Evolutionary conservation across 2,888 invertebrate genomes (phyloP).

Genomic region (Sinhomidia bicolor): DNA sequence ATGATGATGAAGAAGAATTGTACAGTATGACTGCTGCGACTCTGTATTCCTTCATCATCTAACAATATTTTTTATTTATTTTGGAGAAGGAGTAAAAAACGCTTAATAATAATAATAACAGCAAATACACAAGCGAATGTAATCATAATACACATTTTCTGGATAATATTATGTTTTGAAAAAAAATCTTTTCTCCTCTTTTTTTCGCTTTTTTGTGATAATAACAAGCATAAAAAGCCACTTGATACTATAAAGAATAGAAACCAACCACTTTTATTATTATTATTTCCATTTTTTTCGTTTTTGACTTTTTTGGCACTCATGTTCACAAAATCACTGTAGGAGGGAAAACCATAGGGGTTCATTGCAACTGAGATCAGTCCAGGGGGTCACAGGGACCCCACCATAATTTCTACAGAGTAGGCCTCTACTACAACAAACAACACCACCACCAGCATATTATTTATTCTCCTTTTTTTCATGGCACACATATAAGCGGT

Average conservation of each 20-base stretch:
- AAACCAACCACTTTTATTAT: slow-evolving; percentile 76
- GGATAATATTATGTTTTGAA: slow-evolving; percentile 37
- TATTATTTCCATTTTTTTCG: slow-evolving; percentile 70
- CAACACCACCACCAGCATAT: slow-evolving; percentile 32
- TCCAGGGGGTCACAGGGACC: slow-evolving; percentile 80
- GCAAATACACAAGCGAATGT: too few relatives aligned
- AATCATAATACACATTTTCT: slow-evolving; percentile 4
- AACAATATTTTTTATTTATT: neutral
- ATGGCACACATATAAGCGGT: neutral
- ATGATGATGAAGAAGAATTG: slow-evolving; percentile 1
- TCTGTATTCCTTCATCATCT: slow-evolving; percentile 3
- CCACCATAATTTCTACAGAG: slow-evolving; percentile 79
- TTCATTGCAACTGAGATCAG: slow-evolving; percentile 78
- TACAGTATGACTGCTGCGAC: neutral
- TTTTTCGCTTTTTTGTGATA: slow-evolving; percentile 49
- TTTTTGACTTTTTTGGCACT: slow-evolving; percentile 80
- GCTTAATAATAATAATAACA: neutral
- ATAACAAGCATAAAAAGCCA: slow-evolving; percentile 68
- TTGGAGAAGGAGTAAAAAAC: neutral
- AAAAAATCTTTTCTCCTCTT: slow-evolving; percentile 43
- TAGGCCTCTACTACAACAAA: slow-evolving; percentile 65
- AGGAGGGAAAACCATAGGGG: slow-evolving; percentile 79
- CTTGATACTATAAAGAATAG: slow-evolving; percentile 74
- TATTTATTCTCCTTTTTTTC: too few relatives aligned
- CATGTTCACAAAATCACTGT: slow-evolving; percentile 79